Base-by-base conservation (phyloP, 1,140 invertebrate genomes). In the Drosophila murphyi region DNA sequence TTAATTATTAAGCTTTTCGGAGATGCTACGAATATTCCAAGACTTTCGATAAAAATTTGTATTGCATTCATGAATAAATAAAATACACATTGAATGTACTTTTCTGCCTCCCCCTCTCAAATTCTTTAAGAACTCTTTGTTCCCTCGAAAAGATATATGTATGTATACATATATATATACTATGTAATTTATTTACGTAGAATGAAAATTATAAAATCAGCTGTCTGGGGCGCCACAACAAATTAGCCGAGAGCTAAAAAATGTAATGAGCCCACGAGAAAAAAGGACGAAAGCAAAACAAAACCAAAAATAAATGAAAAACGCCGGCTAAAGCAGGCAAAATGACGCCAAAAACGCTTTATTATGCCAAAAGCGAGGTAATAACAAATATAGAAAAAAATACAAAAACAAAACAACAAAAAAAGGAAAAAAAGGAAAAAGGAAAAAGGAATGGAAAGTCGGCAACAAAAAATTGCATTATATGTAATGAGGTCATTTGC, bases 401-500 rank as follows among this genome's bases (percentile, higher is more conserved):
- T 61, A 61, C 29, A 28, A 59, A 57, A 59, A 60, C 48, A 83
- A 67, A 76, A 31, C 47, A 47, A 5, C 41, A 67, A 60, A 52
- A 48, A 50, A 4, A 47, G 32, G n/a, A 41, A 50, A 7, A 48
- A 39, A 45, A 5, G 20, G 12, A 47, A 34, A 59, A 54, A n/a
- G 7, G 10, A 34, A 48, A 34, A 72, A 51, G 29, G 10, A n/a
- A 43, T n/a, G 39, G 3, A 43, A 43, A 43, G 43, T 57, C 50
- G 68, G 70, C 73, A 89, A 70, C 60, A 80, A 80, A 62, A 89
- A 80, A 88, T 89, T 89, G 76, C 73, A 78, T 88, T 83, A 88
- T 74, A 75, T 83, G 88, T 88, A 88, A 88, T 88, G 85, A 88
- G 85, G 85, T 88, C 85, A 88, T 88, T 88, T 89, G 77, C 85